Evolutionary conservation across 92 coral and sea anemone genomes (phyloP).

Genomic region (Metridium senile): DNA sequence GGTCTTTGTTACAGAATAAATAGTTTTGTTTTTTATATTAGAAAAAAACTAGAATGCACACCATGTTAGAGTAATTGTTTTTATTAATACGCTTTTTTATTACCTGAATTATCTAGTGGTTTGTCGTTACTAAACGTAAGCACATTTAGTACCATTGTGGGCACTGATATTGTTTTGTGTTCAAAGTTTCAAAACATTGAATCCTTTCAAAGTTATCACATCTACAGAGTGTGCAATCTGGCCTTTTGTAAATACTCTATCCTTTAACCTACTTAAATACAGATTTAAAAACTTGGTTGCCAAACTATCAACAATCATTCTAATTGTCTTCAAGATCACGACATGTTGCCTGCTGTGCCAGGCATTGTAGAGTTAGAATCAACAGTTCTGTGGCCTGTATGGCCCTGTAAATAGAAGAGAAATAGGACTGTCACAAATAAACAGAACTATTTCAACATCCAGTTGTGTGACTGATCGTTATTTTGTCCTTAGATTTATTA

Average conservation of each 20-base stretch:
- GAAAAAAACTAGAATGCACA: too few relatives aligned
- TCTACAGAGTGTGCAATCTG: not conserved
- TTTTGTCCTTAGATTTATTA: not conserved
- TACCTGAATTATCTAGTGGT: too few relatives aligned
- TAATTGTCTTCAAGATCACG: conserved; percentile 3
- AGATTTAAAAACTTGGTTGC: not conserved
- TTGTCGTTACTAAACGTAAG: too few relatives aligned
- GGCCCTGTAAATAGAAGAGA: conserved; percentile 25
- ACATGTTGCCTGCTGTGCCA: conserved; percentile 6
- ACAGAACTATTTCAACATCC: conserved; percentile 29
- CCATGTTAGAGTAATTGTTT: too few relatives aligned
- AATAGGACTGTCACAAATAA: conserved; percentile 25
- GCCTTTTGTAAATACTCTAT: not conserved
- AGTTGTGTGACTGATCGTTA: not conserved
- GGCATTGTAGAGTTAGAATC: not conserved
- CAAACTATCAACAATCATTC: conserved; percentile 12
- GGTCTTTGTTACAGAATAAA: too few relatives aligned
- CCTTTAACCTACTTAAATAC: not conserved
- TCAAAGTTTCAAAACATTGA: too few relatives aligned
- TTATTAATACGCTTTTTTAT: too few relatives aligned
- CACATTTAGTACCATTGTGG: too few relatives aligned
- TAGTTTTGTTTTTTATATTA: too few relatives aligned
- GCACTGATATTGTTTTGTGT: too few relatives aligned
- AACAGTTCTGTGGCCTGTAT: not conserved
- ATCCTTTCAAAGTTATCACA: not conserved